Evolutionary conservation across 1,140 invertebrate species (phyloP).

Genomic region (Belonocnema kinseyi): DNA sequence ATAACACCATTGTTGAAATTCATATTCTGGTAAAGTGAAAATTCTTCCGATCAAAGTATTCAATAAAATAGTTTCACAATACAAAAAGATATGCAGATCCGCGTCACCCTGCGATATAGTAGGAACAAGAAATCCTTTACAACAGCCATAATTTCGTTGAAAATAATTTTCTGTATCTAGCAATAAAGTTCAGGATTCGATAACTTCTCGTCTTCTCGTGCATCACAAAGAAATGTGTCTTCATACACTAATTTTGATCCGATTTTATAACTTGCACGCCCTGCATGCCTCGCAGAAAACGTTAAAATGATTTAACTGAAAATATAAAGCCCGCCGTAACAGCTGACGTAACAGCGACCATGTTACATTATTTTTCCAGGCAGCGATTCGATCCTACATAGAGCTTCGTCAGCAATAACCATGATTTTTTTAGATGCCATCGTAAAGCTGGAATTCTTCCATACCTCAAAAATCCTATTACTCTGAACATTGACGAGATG

Average conservation of each 20-base stretch:
- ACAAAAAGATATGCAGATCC: too few relatives aligned
- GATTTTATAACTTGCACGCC: not conserved
- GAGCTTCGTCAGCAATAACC: constrained; percentile 65
- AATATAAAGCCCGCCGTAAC: constrained; percentile 50
- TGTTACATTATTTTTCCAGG: constrained; percentile 69
- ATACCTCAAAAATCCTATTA: constrained; percentile 29
- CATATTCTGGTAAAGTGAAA: too few relatives aligned
- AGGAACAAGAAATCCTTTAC: too few relatives aligned
- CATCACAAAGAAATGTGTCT: not conserved
- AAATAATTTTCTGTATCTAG: too few relatives aligned
- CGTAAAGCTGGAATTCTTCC: constrained; percentile 43
- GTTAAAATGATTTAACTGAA: constrained; percentile 33
- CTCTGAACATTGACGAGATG: not conserved
- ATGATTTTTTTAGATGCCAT: constrained; percentile 45
- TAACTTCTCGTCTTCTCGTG: too few relatives aligned
- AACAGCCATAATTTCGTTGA: too few relatives aligned
- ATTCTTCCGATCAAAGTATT: too few relatives aligned
- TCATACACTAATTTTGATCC: not conserved
- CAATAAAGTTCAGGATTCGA: too few relatives aligned
- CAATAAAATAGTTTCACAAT: too few relatives aligned
- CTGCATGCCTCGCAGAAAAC: constrained; percentile 1
- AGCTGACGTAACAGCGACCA: constrained; percentile 62
- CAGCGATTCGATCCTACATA: constrained; percentile 61
- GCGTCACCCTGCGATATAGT: too few relatives aligned
- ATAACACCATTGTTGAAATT: too few relatives aligned